phyloP scores from a whole-genome alignment of 1,140 invertebrate species.

The Diorhabda carinulata region DNA sequence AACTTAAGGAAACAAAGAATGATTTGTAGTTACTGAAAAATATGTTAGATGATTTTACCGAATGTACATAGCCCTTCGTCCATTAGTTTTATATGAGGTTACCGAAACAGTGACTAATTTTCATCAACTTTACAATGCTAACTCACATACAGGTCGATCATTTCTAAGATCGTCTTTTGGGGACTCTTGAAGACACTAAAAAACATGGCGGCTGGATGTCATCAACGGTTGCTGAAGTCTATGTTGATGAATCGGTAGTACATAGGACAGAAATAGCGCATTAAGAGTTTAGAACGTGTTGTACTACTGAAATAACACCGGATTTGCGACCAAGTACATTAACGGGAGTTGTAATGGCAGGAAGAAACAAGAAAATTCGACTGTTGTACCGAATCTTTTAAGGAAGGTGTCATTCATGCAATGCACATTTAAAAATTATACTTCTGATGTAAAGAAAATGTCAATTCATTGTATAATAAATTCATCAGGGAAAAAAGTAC shows the following conservation, averaged over 20 bases:
- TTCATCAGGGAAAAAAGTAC: neutral
- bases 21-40: too few species aligned
- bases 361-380: neutral
- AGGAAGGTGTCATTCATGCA: neutral
- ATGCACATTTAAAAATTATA: neutral
- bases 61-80: too few species aligned
- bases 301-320: neutral
- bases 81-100: neutral
- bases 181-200: neutral
- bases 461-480: neutral
- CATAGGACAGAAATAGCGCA: neutral
- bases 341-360: neutral
- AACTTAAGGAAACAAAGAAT: too few species aligned
- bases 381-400: neutral
- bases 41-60: too few species aligned
- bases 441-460: neutral
- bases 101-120: neutral
- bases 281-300: neutral
- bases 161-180: neutral
- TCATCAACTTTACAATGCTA: too few species aligned
- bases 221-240: neutral
- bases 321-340: neutral
- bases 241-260: neutral
- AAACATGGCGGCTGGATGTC: neutral
- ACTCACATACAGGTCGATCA: neutral